These are phyloP conservation scores for Oscheius sp. DNA, from an alignment of 2,888 invertebrate genomes.

Conservation along the genomic window DNA sequence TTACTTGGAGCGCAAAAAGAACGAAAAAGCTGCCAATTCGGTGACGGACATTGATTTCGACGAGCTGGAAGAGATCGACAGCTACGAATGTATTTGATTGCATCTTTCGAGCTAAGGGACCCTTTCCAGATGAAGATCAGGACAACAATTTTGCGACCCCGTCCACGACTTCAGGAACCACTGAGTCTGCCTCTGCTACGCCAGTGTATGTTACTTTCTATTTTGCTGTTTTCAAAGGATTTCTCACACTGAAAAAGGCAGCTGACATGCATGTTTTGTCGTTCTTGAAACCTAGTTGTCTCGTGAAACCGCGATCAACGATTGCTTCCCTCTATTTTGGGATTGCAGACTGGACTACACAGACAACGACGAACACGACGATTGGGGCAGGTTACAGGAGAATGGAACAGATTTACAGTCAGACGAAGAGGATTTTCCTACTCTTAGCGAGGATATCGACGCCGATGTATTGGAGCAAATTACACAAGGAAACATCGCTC, in stretches of 20 bases:
- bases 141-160: not conserved
- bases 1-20: constrained; percentile 23
- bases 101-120: not conserved
- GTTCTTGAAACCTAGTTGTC: constrained; percentile 1
- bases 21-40: not conserved
- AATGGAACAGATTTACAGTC: not conserved
- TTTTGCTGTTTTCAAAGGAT: not conserved
- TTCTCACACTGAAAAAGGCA: not conserved
- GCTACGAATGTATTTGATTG: constrained; percentile 36
- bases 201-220: constrained; percentile 1
- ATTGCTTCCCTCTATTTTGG: constrained; percentile 15
- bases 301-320: too few species aligned
- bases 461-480: constrained; percentile 45
- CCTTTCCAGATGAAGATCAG: constrained; percentile 16
- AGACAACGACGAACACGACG: constrained; percentile 8
- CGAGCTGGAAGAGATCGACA: constrained; percentile 49
- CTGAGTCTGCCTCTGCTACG: constrained; percentile 8
- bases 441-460: constrained; percentile 48
- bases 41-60: constrained; percentile 9
- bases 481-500: not conserved
- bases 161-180: constrained; percentile 3
- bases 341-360: constrained; percentile 24
- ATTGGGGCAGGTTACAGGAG: constrained; percentile 36
- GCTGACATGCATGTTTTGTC: too few species aligned
- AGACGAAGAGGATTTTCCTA: constrained; percentile 43